Percentiles rank a stretch among this genome's conserved stretches.
Evolutionary conservation across 2,888 invertebrate genomes (phyloP).

Genomic region (Noctua comes): DNA sequence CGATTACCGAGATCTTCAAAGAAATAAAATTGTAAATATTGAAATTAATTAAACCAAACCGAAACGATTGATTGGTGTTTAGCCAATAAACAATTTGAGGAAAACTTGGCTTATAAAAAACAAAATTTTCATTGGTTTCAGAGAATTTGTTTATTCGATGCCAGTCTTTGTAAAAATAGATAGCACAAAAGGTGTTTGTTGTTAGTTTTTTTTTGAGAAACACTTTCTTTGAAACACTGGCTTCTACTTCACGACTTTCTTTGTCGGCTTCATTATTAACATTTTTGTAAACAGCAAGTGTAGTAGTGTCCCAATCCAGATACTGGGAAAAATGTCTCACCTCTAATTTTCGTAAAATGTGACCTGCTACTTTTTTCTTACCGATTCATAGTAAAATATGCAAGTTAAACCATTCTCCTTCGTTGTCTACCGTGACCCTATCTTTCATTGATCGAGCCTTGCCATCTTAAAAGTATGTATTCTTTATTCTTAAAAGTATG

Average conservation of each 20-base stretch:
- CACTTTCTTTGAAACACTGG: constrained; percentile 22
- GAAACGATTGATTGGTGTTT: constrained; percentile 54
- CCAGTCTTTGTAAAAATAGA: constrained; percentile 1
- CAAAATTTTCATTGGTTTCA: constrained; percentile 15
- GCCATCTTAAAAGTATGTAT: background rate
- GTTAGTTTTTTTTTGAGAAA: constrained; percentile 18
- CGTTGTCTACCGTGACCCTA: background rate
- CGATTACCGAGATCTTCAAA: constrained; percentile 32
- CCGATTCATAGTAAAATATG: background rate
- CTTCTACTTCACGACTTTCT: background rate
- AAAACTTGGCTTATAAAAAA: constrained; percentile 34
- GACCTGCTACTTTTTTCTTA: constrained; percentile 2
- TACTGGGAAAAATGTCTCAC: background rate
- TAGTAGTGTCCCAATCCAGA: too few relatives aligned
- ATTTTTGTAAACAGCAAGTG: background rate
- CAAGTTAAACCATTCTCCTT: background rate
- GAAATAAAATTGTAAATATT: constrained; percentile 48
- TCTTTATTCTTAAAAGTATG: background rate
- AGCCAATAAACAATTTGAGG: constrained; percentile 45
- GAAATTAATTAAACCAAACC: constrained; percentile 53
- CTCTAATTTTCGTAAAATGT: background rate
- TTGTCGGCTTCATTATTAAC: constrained; percentile 10
- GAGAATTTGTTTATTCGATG: background rate
- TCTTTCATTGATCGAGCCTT: background rate
- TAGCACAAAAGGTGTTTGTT: constrained; percentile 19